Evolutionary conservation across 2,888 invertebrate genomes (phyloP).

Genomic region (Callosobruchus maculatus): DNA sequence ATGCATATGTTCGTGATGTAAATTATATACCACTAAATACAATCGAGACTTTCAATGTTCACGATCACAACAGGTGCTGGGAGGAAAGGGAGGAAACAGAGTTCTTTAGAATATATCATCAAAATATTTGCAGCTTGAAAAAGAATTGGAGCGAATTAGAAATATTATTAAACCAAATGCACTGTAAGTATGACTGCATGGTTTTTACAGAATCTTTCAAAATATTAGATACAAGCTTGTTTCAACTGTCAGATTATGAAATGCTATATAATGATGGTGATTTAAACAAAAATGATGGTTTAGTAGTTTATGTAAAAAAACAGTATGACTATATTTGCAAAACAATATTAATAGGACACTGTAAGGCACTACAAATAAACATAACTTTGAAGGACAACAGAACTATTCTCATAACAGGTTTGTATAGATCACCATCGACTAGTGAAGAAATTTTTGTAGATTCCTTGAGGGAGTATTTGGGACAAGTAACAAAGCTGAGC

Average conservation of each 20-base stretch:
- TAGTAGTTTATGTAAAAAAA: slow-evolving; percentile 4
- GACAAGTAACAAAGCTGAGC: background rate
- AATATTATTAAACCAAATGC: too few relatives aligned
- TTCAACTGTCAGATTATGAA: background rate
- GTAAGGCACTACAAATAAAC: slow-evolving; percentile 1
- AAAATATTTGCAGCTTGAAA: too few relatives aligned
- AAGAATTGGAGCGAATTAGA: too few relatives aligned
- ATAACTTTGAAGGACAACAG: background rate
- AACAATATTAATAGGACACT: background rate
- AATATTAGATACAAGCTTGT: background rate
- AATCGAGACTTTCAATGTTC: too few relatives aligned
- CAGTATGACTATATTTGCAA: too few relatives aligned
- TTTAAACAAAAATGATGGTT: background rate
- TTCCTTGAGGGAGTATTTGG: background rate
- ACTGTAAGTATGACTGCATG: too few relatives aligned
- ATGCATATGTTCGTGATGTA: background rate
- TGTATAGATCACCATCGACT: slow-evolving; percentile 4
- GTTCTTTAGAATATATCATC: too few relatives aligned
- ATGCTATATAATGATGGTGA: background rate
- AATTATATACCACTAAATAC: background rate
- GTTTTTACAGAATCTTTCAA: too few relatives aligned
- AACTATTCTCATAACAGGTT: slow-evolving; percentile 1
- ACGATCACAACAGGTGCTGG: too few relatives aligned
- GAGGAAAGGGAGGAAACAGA: too few relatives aligned
- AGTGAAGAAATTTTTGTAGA: slow-evolving; percentile 2